Evolutionary conservation across 1,140 invertebrate genomes (phyloP), one percentile per base, ranked within the genome.

Genomic region (Eumaeus atala): DNA sequence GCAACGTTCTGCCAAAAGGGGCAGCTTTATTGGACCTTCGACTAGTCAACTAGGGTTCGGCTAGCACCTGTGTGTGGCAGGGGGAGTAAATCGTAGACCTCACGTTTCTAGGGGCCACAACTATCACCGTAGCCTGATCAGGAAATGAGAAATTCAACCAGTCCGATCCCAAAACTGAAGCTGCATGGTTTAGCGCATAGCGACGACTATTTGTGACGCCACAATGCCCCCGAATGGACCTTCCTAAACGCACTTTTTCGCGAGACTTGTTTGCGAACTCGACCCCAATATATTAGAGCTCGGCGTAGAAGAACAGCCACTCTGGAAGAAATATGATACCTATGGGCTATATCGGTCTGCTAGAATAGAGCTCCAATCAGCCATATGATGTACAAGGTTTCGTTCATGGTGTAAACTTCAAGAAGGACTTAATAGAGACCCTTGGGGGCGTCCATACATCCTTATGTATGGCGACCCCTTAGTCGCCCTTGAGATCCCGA

Each of bases 371-470:
- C 47, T 73, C 0, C 58, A 57, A 28, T 0, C 1, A 0, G 64
- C 55, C 0, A 62, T 66, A 9, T 58, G 61, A 0, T 14, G 62
- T 0, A 37, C 72, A 6, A 67, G 54, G 17, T 14, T 61, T 0
- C 14, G 14, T 0, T 37, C 42, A 11, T 62, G 65, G 62, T 34
- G 49, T 0, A 63, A 67, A 12, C 56, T 76, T 1, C 17, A 66
- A 0, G 49, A 58, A 0, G 59, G 51, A 10, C 56, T 81, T 0
- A 57, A 74, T 10, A 48, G 52, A 5, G 75, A 79, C 40, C 66
- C 69, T 0, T 80, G 69, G 74, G 76, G 70, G 0, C 63, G 62
- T n/a, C 66, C 63, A 61, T n/a, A n/a, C 63, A 61, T 16, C 66
- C 67, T 0, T 75, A 74, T n/a, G n/a, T n/a, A n/a, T n/a, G n/a